Conservation (phyloP, 2,113 vertebrate genomes). For the Hydropotes inermis region DNA sequence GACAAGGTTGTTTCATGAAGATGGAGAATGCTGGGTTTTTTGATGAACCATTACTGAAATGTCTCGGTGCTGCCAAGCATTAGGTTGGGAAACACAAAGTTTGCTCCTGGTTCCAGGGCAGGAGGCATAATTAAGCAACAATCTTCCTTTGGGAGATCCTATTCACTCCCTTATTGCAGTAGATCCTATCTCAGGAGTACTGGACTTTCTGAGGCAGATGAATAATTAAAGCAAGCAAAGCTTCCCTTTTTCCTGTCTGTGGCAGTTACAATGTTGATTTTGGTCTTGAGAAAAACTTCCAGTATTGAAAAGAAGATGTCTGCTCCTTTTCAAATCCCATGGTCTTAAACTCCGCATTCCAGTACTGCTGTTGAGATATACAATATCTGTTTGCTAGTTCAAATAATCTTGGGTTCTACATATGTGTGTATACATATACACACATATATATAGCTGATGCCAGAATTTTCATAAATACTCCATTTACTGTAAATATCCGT, state of each 20-base stretch:
- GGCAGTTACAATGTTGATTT: conserved; percentile 67
- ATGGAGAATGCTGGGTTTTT: not conserved
- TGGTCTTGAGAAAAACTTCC: conserved; percentile 37
- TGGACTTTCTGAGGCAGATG: conserved; percentile 80
- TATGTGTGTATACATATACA: not conserved
- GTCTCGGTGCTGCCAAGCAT: not conserved
- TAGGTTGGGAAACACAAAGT: not conserved
- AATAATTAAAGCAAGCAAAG: conserved; percentile 77
- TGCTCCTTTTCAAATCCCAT: conserved; percentile 23
- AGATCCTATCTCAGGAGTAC: conserved; percentile 89
- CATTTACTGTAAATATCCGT: not conserved
- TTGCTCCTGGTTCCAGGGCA: not conserved
- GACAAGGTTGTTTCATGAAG: not conserved
- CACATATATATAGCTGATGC: not conserved
- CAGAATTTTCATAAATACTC: not conserved
- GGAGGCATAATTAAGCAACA: not conserved
- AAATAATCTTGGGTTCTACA: conserved; percentile 61
- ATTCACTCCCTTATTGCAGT: conserved; percentile 73
- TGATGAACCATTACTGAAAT: not conserved
- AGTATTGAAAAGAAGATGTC: conserved; percentile 51
- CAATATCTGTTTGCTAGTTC: conserved; percentile 23
- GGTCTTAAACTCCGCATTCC: conserved; percentile 43
- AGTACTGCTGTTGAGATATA: conserved; percentile 74
- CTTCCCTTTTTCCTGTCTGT: conserved; percentile 57
- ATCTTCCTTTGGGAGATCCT: conserved; percentile 54